Evolutionary conservation across 1,140 invertebrate species (phyloP).

Genomic region (Hormaphis cornu): DNA sequence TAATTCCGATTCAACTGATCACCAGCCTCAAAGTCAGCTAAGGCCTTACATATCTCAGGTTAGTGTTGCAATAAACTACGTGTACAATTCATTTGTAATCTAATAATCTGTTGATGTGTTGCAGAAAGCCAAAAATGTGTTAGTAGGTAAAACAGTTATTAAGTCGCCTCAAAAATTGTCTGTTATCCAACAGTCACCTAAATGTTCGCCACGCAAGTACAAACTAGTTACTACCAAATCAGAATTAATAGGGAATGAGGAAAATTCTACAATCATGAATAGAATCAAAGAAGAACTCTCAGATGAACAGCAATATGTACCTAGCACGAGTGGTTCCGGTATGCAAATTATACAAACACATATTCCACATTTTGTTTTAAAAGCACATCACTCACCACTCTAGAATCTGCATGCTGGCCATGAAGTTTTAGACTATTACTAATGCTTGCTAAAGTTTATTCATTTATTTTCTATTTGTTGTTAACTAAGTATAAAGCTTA

Average conservation of each 20-base stretch:
- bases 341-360: constrained; percentile 30
- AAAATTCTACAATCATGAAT: not conserved
- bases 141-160: not conserved
- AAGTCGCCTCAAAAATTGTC: constrained; percentile 11
- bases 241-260: not conserved
- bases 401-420: constrained; percentile 5
- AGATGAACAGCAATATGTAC: constrained; percentile 11
- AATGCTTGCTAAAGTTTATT: constrained; percentile 19
- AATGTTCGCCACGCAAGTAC: not conserved
- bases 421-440: constrained; percentile 10
- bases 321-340: constrained; percentile 27
- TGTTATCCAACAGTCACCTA: constrained; percentile 26
- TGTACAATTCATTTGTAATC: not conserved
- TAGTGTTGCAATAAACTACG: not conserved
- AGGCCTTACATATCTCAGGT: constrained; percentile 21
- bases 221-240: not conserved
- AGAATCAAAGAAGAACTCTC: not conserved
- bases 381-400: constrained; percentile 20
- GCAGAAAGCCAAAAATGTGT: not conserved
- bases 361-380: constrained; percentile 17
- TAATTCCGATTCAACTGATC: not conserved
- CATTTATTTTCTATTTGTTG: not conserved
- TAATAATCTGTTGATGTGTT: not conserved
- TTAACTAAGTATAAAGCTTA: not conserved
- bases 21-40: constrained; percentile 21